Evolutionary conservation across 1,140 invertebrate species (phyloP), one percentile per base, ranked within the genome.

Genomic region (Procambarus clarkii): DNA sequence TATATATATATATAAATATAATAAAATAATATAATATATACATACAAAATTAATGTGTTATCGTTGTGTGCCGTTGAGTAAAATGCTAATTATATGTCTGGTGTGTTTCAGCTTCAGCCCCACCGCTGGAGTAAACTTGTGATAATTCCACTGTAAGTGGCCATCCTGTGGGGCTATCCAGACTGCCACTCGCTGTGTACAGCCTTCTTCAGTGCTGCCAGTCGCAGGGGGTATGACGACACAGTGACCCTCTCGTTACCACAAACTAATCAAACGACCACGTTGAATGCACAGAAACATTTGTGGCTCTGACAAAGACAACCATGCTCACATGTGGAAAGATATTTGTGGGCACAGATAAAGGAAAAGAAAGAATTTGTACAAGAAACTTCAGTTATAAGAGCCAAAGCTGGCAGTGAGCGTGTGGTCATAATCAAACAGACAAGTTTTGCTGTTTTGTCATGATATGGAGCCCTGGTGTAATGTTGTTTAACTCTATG

Each of bases 111-210:
- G 89, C 89, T 80, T 85, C 82, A 78, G 89, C 89, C 89, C 89
- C 89, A 85, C 89, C 89, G n/a, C 89, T 91, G 89, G 89, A 91
- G 89, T 86, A 76, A 85, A 83, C 76, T 85, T 91, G 89, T 91
- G 89, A 91, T 91, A 91, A n/a, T 91, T 86, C 54, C 80, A 50
- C 24, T 91, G 76, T 85, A 85, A 91, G 89, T 91, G 88, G 88
- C 81, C 81, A 91, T 71, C 60, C 81, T 69, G 81, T 91, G 89
- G 89, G 89, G 89, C 82, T 69, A 76, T 83, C 82, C 69, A 46
- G 74, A 79, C 89, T 64, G 89, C 89, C 89, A 69, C 83, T 79
- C 82, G 50, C 89, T 64, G 82, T 34, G 77, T 78, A 71, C 76
- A 69, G 50, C 82, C 76, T 44, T 24, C 76, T n/a, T 58, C 74